Base-by-base conservation (phyloP, 2,113 vertebrate species). In the Artemisiospiza belli region DNA sequence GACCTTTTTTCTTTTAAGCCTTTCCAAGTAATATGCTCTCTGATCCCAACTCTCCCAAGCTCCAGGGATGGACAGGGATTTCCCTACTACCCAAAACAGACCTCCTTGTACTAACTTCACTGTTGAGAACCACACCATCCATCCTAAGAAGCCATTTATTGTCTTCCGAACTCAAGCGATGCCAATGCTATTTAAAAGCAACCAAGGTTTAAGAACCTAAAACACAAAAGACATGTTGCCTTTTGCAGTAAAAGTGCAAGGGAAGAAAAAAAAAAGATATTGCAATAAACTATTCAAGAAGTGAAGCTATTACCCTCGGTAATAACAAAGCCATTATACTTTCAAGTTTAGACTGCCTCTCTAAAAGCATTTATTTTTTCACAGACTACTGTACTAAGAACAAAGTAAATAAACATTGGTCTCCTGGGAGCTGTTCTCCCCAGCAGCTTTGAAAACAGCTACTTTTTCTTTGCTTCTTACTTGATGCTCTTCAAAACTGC, bases 311-410 rank as follows among this genome's bases (percentile, higher is more conserved):
- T 92, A 91, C n/a, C 61, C 74, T 96, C 4, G 1, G 44, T 55
- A 93, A 94, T 57, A 87, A 91, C 73, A 96, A 93, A 75, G 70
- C 35, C 87, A 91, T 94, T 90, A 69, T 72, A 79, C 77, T 96
- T 92, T 82, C 58, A 76, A 83, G 79, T 95, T 96, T 70, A 95
- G 58, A 82, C 51, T 30, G 18, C 6, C 16, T 92, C 81, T 84
- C 43, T 31, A 59, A 94, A 83, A 89, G 77, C 63, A 90, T 95
- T 97, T 97, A 92, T 97, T 97, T 97, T 96, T 59, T 95, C 66
- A 41, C 66, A 70, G 81, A 83, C 79, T 83, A 79, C 83, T 89
- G 89, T 41, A 90, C 88, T n/a, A 93, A 4, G 66, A 93, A 64
- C 55, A 87, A 86, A 96, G 64, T 58, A 91, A 97, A 96, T 64